Evolutionary conservation across 2,888 invertebrate genomes (phyloP).

Genomic region (Cactoblastis cactorum): DNA sequence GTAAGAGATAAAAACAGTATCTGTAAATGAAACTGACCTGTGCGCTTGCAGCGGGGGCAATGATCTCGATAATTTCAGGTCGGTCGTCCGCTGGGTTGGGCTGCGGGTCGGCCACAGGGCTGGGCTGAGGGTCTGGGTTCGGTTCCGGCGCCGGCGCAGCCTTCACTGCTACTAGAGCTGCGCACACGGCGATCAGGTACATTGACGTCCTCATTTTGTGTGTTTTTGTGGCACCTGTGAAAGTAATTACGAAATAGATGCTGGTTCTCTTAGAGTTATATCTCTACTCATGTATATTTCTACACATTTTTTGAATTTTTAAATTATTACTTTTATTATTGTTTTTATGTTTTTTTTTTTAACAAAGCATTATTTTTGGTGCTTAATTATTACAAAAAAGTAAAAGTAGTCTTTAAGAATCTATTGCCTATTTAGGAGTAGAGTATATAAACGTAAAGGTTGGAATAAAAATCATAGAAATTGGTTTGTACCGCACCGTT

Average conservation of each 20-base stretch:
- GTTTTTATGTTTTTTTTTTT: too few species aligned
- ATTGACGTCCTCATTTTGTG: conserved; percentile 45
- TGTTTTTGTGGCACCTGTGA: conserved; percentile 6
- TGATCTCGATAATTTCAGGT: conserved; percentile 74
- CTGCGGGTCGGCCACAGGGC: conserved; percentile 39
- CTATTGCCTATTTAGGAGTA: too few species aligned
- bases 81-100: conserved; percentile 50
- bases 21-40: too few species aligned
- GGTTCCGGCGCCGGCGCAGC: conserved; percentile 41
- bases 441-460: too few species aligned
- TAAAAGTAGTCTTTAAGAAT: too few species aligned
- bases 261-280: background rate
- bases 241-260: background rate
- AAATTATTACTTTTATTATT: too few species aligned
- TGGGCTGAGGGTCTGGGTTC: conserved; percentile 35
- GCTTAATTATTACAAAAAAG: too few species aligned
- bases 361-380: too few species aligned
- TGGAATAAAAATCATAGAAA: background rate
- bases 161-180: conserved; percentile 32
- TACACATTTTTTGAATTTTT: too few species aligned
- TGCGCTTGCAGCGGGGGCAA: conserved; percentile 70
- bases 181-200: conserved; percentile 39
- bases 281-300: too few species aligned
- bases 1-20: too few species aligned
- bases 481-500: conserved; percentile 5